These are phyloP conservation scores for Drosophila tripunctata DNA, from an alignment of 2,888 invertebrate genomes.

Conservation along the genomic window DNA sequence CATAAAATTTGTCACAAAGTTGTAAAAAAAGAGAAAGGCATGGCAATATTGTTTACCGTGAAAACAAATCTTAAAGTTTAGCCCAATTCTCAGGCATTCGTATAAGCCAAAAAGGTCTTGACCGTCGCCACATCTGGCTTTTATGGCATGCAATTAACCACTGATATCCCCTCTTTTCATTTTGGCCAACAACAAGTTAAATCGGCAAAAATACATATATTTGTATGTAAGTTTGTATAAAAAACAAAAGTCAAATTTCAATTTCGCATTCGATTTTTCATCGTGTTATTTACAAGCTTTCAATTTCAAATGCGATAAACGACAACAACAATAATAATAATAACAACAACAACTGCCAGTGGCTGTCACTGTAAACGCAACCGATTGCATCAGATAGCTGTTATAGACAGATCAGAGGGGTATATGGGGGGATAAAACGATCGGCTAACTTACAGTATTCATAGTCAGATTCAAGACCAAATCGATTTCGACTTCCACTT, in stretches of 20 bases:
- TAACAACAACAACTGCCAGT: slow-evolving; percentile 35
- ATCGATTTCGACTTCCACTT: slow-evolving; percentile 63
- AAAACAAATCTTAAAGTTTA: slow-evolving; percentile 1
- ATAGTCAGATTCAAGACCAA: slow-evolving; percentile 71
- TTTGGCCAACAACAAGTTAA: slow-evolving; percentile 12
- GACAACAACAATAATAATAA: slow-evolving; percentile 52
- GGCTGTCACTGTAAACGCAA: slow-evolving; percentile 51
- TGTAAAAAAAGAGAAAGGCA: slow-evolving; percentile 8
- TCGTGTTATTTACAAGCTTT: slow-evolving; percentile 65
- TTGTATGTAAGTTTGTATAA: slow-evolving; percentile 54
- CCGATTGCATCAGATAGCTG: slow-evolving; percentile 70
- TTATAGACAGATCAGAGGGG: not conserved
- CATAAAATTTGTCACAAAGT: not conserved
- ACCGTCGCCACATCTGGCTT: slow-evolving; percentile 35
- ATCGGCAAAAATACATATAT: slow-evolving; percentile 30
- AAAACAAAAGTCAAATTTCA: slow-evolving; percentile 49
- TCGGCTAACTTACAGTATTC: slow-evolving; percentile 27
- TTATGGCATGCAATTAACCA: not conserved
- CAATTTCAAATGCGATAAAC: slow-evolving; percentile 71
- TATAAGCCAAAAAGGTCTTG: slow-evolving; percentile 50
- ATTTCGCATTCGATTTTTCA: slow-evolving; percentile 62
- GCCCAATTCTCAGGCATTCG: slow-evolving; percentile 16
- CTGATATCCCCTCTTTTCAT: not conserved
- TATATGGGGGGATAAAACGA: not conserved
- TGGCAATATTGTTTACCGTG: not conserved